phyloP scores from a whole-genome alignment of 1,140 invertebrate species.

The Drosophila malerkotliana region DNA sequence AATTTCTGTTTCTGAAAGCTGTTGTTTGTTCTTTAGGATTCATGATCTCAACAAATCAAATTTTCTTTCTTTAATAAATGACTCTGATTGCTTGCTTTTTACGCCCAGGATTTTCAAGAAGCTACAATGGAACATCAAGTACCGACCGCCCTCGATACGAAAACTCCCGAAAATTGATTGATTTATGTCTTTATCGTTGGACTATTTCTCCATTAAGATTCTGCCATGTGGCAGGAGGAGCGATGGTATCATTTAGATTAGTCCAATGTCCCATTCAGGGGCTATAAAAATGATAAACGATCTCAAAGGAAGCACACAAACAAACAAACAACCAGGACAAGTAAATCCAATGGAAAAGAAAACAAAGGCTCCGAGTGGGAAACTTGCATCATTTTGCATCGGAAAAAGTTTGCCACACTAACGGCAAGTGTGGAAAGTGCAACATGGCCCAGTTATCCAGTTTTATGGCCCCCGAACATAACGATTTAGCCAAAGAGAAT shows the following conservation, averaged over 20 bases:
- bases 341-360: conserved; percentile 19
- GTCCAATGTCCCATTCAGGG: conserved; percentile 56
- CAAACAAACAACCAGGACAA: neutral
- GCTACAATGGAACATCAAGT: conserved; percentile 17
- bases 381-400: conserved; percentile 68
- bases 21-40: neutral
- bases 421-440: conserved; percentile 18
- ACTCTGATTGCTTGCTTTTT: conserved; percentile 2
- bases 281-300: conserved; percentile 78
- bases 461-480: conserved; percentile 44
- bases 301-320: conserved; percentile 23
- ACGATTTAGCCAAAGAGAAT: conserved; percentile 66
- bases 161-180: conserved; percentile 35
- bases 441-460: conserved; percentile 53
- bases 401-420: conserved; percentile 28
- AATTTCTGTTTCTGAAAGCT: neutral
- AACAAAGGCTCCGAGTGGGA: conserved; percentile 25
- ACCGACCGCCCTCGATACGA: conserved; percentile 8
- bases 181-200: conserved; percentile 58
- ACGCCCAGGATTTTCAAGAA: conserved; percentile 7
- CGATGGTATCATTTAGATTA: conserved; percentile 72
- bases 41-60: conserved; percentile 26
- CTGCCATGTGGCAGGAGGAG: conserved; percentile 8
- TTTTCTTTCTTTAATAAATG: conserved; percentile 4
- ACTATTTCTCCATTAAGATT: conserved; percentile 57